phyloP scores from a whole-genome alignment of 2,888 invertebrate species.

The Tubiluchus corallicola region DNA sequence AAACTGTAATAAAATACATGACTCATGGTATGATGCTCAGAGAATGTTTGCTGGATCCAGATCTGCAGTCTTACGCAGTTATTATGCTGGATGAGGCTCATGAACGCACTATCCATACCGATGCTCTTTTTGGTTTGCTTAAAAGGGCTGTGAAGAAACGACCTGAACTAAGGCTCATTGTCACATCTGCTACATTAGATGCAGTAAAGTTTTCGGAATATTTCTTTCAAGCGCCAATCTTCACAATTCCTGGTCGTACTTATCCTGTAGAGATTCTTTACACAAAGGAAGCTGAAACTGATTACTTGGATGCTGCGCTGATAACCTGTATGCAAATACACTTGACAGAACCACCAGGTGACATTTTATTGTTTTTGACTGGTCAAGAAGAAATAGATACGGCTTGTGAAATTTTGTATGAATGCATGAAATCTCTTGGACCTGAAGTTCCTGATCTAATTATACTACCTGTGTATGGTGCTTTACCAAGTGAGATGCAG shows the following conservation, averaged over 20 bases:
- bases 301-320: constrained; percentile 95
- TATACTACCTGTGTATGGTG: constrained; percentile 96
- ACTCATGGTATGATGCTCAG: constrained; percentile 98
- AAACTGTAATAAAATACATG: constrained; percentile 91
- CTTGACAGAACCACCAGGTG: constrained; percentile 58
- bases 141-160: constrained; percentile 91
- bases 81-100: constrained; percentile 95
- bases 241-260: constrained; percentile 93
- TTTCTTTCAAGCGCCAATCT: constrained; percentile 86
- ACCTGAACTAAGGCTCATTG: constrained; percentile 78
- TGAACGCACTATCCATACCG: constrained; percentile 92
- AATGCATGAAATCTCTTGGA: constrained; percentile 87
- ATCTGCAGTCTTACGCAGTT: constrained; percentile 87
- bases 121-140: constrained; percentile 92
- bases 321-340: constrained; percentile 93
- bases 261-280: constrained; percentile 96
- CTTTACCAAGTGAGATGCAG: constrained; percentile 87
- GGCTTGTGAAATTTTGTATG: constrained; percentile 88
- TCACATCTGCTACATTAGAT: constrained; percentile 98
- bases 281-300: constrained; percentile 92
- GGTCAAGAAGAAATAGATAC: constrained; percentile 86
- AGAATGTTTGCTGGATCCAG: constrained; percentile 98
- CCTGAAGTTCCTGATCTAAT: constrained; percentile 91
- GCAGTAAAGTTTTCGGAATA: constrained; percentile 96
- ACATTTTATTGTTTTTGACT: constrained; percentile 74